Percentiles rank a stretch among this genome's conserved stretches.
Evolutionary conservation across 2,113 vertebrate species (phyloP).

Genomic region (Ailurus styani): DNA sequence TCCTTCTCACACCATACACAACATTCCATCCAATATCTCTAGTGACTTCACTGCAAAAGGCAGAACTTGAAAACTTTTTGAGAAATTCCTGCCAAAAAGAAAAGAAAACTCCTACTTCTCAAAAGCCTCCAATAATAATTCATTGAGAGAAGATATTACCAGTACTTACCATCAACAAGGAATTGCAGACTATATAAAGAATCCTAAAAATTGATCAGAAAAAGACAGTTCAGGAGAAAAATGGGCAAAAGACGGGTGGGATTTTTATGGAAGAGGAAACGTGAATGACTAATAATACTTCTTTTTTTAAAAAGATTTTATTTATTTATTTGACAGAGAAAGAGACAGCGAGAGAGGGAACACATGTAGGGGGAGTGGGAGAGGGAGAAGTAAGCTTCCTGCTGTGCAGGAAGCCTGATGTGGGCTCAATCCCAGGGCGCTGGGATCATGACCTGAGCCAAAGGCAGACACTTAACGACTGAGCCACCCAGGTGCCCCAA

Average conservation of each 20-base stretch:
- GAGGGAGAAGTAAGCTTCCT: too few relatives aligned
- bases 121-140: background rate
- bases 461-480: too few relatives aligned
- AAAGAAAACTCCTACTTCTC: background rate
- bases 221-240: background rate
- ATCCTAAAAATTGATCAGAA: background rate
- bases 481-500: background rate
- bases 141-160: background rate
- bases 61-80: background rate
- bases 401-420: too few relatives aligned
- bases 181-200: background rate
- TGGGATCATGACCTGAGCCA: too few relatives aligned
- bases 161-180: background rate
- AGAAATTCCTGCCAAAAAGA: background rate
- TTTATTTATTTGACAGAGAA: too few relatives aligned
- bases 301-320: too few relatives aligned
- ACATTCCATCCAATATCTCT: background rate
- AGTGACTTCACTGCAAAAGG: background rate
- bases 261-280: background rate
- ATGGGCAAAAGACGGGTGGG: background rate
- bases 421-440: too few relatives aligned
- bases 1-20: background rate
- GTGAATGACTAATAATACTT: background rate
- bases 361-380: too few relatives aligned
- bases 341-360: too few relatives aligned